A percentile compares a stretch with the other conserved stretches of the same genome.
Conservation (phyloP, 2,797 vertebrate genomes). For the Sebastes diaconus region DNA sequence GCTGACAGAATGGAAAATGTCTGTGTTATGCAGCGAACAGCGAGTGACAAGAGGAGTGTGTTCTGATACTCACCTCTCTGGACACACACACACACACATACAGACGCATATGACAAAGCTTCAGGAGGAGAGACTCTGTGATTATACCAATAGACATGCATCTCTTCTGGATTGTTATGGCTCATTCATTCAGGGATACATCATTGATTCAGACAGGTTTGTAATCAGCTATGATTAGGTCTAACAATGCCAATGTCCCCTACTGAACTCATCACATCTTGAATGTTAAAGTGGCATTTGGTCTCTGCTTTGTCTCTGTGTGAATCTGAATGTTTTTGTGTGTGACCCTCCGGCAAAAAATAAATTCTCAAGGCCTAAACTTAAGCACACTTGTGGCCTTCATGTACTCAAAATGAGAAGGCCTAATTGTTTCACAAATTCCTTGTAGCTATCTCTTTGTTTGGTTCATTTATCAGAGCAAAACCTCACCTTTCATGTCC, state of each 20-base stretch:
- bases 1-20: constrained; percentile 88
- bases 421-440: constrained; percentile 51
- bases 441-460: constrained; percentile 60
- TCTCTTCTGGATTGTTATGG: background rate
- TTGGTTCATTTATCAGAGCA: constrained; percentile 57
- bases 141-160: constrained; percentile 10
- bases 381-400: background rate
- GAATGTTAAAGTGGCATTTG: background rate
- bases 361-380: background rate
- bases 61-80: constrained; percentile 72
- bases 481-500: constrained; percentile 69
- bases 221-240: background rate
- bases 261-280: background rate
- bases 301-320: constrained; percentile 2
- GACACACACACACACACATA: constrained; percentile 14
- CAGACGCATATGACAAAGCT: constrained; percentile 9
- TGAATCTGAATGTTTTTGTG: constrained; percentile 1
- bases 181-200: constrained; percentile 3
- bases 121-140: constrained; percentile 1
- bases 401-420: constrained; percentile 15
- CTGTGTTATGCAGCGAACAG: constrained; percentile 77
- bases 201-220: constrained; percentile 26
- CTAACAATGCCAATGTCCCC: background rate
- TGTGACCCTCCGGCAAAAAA: background rate
- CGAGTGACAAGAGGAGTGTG: constrained; percentile 75